phyloP scores from a whole-genome alignment of 2,113 vertebrate genomes.

The Callaeas wilsoni region DNA sequence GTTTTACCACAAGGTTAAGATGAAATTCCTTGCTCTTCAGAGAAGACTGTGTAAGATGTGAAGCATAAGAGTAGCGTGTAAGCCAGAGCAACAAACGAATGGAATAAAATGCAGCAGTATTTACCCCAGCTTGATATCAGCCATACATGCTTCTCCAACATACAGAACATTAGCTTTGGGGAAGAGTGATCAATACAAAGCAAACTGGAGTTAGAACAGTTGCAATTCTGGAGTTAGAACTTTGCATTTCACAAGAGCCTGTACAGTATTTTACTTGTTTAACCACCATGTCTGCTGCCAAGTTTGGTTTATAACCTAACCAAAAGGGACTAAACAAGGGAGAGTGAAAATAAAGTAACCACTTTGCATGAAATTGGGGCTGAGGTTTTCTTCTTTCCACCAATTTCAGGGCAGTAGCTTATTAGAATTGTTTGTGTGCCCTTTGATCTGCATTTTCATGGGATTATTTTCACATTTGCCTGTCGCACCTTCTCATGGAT shows the following conservation, averaged over 20 bases:
- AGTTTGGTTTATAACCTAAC: slow-evolving; percentile 72
- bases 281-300: slow-evolving; percentile 70
- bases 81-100: background rate
- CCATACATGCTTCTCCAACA: background rate
- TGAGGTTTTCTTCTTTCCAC: slow-evolving; percentile 63
- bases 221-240: slow-evolving; percentile 33
- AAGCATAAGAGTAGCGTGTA: background rate
- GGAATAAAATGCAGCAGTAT: background rate
- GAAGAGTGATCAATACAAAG: background rate
- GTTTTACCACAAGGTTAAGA: background rate
- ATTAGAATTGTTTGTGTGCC: slow-evolving; percentile 49
- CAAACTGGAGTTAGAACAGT: background rate
- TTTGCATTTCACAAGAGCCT: slow-evolving; percentile 1
- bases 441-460: slow-evolving; percentile 72
- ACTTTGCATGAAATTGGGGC: slow-evolving; percentile 74
- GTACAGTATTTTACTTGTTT: slow-evolving; percentile 18
- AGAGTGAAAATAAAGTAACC: slow-evolving; percentile 61
- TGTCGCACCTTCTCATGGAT: slow-evolving; percentile 73
- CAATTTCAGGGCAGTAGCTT: slow-evolving; percentile 65
- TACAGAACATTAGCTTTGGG: background rate
- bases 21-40: background rate
- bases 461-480: slow-evolving; percentile 69
- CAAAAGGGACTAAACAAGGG: slow-evolving; percentile 57
- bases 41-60: background rate
- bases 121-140: background rate